These are phyloP conservation scores for Jaculus jaculus DNA, from an alignment of 2,113 vertebrate genomes.

Conservation along the genomic window DNA sequence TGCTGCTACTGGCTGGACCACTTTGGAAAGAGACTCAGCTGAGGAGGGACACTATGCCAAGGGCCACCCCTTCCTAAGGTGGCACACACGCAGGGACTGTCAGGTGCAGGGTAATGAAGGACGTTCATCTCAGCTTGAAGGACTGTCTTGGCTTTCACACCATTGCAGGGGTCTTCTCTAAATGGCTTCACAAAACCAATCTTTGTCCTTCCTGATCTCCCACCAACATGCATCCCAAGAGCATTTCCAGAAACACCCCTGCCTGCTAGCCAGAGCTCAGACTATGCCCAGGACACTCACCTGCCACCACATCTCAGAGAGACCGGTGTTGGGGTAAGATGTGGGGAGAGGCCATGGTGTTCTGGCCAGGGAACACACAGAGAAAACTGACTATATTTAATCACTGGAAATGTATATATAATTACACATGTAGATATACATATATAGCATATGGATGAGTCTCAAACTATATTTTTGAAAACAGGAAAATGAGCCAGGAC, in stretches of 20 bases:
- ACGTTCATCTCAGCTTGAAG: not conserved
- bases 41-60: not conserved
- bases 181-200: no score
- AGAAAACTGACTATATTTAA: fast-evolving
- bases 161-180: not conserved
- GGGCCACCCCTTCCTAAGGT: not conserved
- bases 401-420: no score
- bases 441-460: not conserved
- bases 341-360: fast-evolving
- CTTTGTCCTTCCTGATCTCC: not conserved
- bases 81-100: not conserved
- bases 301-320: not conserved
- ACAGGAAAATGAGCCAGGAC: not conserved
- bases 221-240: not conserved
- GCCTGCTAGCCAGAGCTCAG: not conserved
- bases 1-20: not conserved
- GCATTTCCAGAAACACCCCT: not conserved
- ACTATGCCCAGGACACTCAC: not conserved
- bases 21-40: not conserved
- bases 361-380: fast-evolving
- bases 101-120: not conserved
- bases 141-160: not conserved
- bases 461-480: not conserved
- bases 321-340: fast-evolving
- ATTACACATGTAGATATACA: no score